Percentiles rank a stretch among this genome's conserved stretches.
These are phyloP conservation scores for Heterodera schachtii DNA, from an alignment of 1,140 invertebrate species.

Conservation along the genomic window DNA sequence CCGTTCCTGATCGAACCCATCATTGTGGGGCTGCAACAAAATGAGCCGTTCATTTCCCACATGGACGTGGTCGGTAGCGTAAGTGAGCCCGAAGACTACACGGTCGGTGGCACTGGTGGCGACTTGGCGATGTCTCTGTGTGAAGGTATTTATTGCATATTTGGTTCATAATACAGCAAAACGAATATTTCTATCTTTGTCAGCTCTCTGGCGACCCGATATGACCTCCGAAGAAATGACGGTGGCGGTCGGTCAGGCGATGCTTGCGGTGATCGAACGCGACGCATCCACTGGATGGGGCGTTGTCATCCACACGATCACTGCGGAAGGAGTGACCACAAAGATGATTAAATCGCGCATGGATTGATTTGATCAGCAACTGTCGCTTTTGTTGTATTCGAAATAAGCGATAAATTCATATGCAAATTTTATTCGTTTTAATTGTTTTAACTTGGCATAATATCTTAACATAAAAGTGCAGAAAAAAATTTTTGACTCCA, in stretches of 20 bases:
- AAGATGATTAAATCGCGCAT: constrained; percentile 63
- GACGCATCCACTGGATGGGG: constrained; percentile 98
- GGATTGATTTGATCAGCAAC: constrained; percentile 54
- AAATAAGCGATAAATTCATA: no score
- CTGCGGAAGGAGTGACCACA: constrained; percentile 61
- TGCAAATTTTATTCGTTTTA: no score
- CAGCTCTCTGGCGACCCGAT: constrained; percentile 58
- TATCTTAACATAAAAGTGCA: no score
- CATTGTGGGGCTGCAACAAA: constrained; percentile 84
- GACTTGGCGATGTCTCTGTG: constrained; percentile 97
- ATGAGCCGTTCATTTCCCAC: constrained; percentile 84
- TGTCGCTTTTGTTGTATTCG: background rate
- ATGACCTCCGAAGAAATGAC: constrained; percentile 86
- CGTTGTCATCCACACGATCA: constrained; percentile 88
- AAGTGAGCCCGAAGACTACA: constrained; percentile 82
- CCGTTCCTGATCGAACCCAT: constrained; percentile 96
- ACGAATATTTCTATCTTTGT: constrained; percentile 21
- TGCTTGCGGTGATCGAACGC: constrained; percentile 92
- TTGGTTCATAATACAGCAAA: no score
- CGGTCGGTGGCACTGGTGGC: constrained; percentile 86
- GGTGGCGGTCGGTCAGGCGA: constrained; percentile 91
- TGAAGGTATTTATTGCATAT: constrained; percentile 73
- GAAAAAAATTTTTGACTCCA: no score
- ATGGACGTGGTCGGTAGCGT: constrained; percentile 86
- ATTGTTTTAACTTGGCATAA: no score